phyloP scores from a whole-genome alignment of 2,888 invertebrate genomes.

The Parelbella ahira region DNA sequence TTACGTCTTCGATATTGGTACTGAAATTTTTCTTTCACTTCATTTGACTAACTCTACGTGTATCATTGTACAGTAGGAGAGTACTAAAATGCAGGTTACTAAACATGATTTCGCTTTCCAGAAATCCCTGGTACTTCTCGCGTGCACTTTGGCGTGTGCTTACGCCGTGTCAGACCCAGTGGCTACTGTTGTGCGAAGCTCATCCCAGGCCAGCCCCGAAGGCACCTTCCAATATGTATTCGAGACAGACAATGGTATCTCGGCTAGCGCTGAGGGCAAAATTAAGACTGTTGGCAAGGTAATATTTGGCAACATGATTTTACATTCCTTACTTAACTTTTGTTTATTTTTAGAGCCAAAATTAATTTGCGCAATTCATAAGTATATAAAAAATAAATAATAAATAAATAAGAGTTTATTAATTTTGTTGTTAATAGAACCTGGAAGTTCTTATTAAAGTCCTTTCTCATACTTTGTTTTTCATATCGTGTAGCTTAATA shows the following conservation, averaged over 20 bases:
- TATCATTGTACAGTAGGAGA: neutral
- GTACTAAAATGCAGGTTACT: neutral
- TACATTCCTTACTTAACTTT: neutral
- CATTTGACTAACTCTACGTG: neutral
- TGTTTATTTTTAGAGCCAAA: neutral
- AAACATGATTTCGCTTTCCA: constrained; percentile 27
- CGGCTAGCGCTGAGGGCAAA: constrained; percentile 70
- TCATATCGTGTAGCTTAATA: too few relatives aligned
- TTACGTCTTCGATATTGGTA: too few relatives aligned
- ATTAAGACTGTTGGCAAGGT: constrained; percentile 45
- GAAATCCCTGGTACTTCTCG: constrained; percentile 43
- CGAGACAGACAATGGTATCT: constrained; percentile 81
- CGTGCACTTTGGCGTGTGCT: constrained; percentile 42
- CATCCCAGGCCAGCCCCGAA: constrained; percentile 43
- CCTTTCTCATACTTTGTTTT: neutral
- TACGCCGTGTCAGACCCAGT: constrained; percentile 34
- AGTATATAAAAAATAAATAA: too few relatives aligned
- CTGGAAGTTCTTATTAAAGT: too few relatives aligned
- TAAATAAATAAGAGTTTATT: too few relatives aligned
- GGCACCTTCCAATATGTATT: constrained; percentile 72
- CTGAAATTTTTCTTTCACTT: too few relatives aligned
- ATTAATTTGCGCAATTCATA: too few relatives aligned
- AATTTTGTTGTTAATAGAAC: too few relatives aligned
- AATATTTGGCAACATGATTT: neutral
- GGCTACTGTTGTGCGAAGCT: constrained; percentile 33